phyloP scores from a whole-genome alignment of 2,888 invertebrate genomes.

The Drosophila macrospina region DNA sequence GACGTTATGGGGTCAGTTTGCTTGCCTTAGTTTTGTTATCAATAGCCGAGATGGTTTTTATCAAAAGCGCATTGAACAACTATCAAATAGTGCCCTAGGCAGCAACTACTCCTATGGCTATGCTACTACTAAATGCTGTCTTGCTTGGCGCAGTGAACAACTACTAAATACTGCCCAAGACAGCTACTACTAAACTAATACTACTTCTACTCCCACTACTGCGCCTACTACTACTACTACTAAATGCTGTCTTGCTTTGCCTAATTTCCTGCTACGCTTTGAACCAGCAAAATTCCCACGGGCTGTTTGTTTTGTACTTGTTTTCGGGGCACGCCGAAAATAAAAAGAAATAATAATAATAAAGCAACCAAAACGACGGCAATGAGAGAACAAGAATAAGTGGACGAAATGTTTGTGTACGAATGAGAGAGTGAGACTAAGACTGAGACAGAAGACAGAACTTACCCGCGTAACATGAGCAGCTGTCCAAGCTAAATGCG shows the following conservation, averaged over 20 bases:
- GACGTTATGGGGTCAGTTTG: slow-evolving; percentile 43
- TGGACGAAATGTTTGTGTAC: slow-evolving; percentile 19
- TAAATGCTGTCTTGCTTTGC: slow-evolving; percentile 34
- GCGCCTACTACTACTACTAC: slow-evolving; percentile 15
- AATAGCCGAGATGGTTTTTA: slow-evolving; percentile 7
- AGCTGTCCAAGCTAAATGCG: slow-evolving; percentile 65
- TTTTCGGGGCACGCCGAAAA: slow-evolving; percentile 45
- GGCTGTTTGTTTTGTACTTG: slow-evolving; percentile 75
- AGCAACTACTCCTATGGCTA: too few species aligned
- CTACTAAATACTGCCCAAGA: slow-evolving; percentile 4
- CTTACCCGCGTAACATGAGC: slow-evolving; percentile 78
- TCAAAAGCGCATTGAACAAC: slow-evolving; percentile 18
- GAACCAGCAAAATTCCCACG: slow-evolving; percentile 65
- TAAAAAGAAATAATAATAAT: slow-evolving; percentile 28
- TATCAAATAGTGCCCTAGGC: slow-evolving; percentile 5
- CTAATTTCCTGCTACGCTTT: slow-evolving; percentile 50
- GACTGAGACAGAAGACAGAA: slow-evolving; percentile 37
- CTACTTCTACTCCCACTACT: slow-evolving; percentile 1
- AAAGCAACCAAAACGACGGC: slow-evolving; percentile 10
- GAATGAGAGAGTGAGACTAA: neutral
- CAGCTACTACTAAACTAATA: slow-evolving; percentile 6
- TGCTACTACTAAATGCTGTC: too few species aligned
- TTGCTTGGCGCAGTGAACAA: slow-evolving; percentile 3
- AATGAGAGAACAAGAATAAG: slow-evolving; percentile 32
- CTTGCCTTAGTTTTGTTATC: slow-evolving; percentile 42